phyloP scores from a whole-genome alignment of 2,888 invertebrate species.

The Timema podura region DNA sequence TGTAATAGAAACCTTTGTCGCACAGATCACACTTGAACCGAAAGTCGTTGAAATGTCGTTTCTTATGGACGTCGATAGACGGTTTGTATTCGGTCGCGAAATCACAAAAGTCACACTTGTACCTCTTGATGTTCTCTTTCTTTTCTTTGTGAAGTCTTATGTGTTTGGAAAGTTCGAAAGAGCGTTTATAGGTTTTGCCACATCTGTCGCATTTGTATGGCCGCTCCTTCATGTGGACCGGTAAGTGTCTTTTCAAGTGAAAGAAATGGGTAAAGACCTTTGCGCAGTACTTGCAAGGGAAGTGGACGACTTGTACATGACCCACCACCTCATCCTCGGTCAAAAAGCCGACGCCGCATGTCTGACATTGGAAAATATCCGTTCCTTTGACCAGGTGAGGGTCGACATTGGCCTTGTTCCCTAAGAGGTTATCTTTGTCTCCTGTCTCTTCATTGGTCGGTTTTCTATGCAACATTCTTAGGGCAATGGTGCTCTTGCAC shows the following conservation, averaged over 20 bases:
- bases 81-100: conserved; percentile 22
- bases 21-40: conserved; percentile 35
- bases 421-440: no score
- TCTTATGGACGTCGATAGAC: conserved; percentile 42
- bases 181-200: conserved; percentile 33
- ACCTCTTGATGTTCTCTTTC: conserved; percentile 34
- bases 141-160: conserved; percentile 7
- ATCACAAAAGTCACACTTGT: conserved; percentile 22
- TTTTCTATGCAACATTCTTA: no score
- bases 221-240: conserved; percentile 33
- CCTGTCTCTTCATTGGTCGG: no score
- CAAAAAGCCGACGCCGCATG: no score
- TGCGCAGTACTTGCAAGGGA: conserved; percentile 23
- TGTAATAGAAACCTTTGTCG: conserved; percentile 33
- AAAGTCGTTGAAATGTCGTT: conserved; percentile 48
- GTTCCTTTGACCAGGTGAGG: no score
- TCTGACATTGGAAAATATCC: no score
- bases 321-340: no score
- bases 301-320: no score
- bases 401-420: no score
- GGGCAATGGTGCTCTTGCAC: no score
- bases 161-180: conserved; percentile 23
- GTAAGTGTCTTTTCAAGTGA: conserved; percentile 22
- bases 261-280: conserved; percentile 19
- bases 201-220: conserved; percentile 34